These are phyloP conservation scores for Phyllostomus discolor DNA, from an alignment of 2,113 vertebrate genomes.

Conservation along the genomic window DNA sequence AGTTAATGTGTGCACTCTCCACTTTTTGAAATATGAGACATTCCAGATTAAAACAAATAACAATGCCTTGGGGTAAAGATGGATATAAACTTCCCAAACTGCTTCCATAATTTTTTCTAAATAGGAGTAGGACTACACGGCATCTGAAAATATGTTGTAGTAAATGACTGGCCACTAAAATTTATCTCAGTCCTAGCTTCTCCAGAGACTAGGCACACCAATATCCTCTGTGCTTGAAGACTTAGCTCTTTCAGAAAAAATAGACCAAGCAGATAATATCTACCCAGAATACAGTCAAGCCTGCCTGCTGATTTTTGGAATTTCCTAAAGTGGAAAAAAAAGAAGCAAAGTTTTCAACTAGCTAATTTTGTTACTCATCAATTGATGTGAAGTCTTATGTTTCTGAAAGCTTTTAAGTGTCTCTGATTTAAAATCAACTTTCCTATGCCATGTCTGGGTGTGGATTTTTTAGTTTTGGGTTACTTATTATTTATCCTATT, in stretches of 20 bases:
- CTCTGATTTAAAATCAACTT: background rate
- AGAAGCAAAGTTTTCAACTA: background rate
- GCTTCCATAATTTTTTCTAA: background rate
- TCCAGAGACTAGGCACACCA: background rate
- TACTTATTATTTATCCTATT: background rate
- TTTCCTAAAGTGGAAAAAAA: background rate
- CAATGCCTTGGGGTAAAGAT: background rate
- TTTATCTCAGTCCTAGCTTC: background rate
- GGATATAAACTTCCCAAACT: background rate
- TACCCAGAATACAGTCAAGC: background rate
- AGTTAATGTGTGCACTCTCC: background rate
- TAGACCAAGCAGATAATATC: fast-evolving
- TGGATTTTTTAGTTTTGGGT: background rate
- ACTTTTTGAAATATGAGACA: background rate
- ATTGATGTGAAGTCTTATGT: background rate
- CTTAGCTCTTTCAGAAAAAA: background rate
- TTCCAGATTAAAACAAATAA: background rate
- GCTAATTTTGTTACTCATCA: background rate
- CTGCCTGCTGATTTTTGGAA: background rate
- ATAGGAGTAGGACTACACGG: background rate
- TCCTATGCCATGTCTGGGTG: background rate
- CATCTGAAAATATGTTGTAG: background rate
- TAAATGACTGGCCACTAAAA: background rate
- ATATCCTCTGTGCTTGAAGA: background rate
- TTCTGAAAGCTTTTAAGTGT: background rate